Evolutionary conservation across 2,888 invertebrate species (phyloP).

Genomic region (Rhingia campestris): DNA sequence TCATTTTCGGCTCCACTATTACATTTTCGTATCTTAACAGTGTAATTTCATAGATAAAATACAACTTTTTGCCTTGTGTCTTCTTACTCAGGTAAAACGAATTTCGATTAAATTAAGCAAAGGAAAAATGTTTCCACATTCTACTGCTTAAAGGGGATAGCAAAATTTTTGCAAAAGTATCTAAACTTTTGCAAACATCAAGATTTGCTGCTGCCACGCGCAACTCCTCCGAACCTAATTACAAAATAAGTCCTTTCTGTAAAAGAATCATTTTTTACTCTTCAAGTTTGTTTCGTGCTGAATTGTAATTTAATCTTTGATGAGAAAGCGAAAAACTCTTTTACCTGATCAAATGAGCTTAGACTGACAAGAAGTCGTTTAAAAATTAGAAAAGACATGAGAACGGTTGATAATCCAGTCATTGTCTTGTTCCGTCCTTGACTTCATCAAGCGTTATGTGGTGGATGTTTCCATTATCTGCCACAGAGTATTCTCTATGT

Average conservation of each 20-base stretch:
- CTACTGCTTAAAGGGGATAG: too few species aligned
- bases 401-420: not conserved
- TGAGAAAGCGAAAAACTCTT: not conserved
- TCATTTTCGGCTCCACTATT: too few species aligned
- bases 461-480: not conserved
- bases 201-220: not conserved
- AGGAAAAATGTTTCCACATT: too few species aligned
- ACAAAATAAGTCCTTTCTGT: not conserved
- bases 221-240: constrained; percentile 9
- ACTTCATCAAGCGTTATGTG: not conserved
- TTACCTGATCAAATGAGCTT: not conserved
- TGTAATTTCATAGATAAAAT: too few species aligned
- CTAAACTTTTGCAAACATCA: too few species aligned
- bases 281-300: constrained; percentile 4
- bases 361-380: not conserved
- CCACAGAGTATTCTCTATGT: not conserved
- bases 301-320: not conserved
- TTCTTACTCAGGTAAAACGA: too few species aligned
- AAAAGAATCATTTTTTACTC: not conserved
- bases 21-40: too few species aligned
- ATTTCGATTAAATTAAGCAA: too few species aligned
- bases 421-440: not conserved
- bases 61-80: too few species aligned
- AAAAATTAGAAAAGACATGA: not conserved
- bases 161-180: too few species aligned